Base-by-base conservation (phyloP, 1,140 invertebrate species). In the Caligus rogercresseyi region DNA sequence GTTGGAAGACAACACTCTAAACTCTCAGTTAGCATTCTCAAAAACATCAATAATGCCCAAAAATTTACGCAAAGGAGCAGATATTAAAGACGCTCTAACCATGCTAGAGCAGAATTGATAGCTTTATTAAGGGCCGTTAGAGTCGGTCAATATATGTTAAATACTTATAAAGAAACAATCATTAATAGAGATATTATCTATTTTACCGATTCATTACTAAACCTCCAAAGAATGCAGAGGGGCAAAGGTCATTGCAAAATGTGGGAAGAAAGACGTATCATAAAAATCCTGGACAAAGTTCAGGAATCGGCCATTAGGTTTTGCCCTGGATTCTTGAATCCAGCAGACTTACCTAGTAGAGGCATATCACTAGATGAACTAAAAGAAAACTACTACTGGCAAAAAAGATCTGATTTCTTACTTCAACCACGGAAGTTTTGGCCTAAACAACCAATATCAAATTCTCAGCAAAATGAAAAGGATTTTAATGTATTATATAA, bases 21-120 rank as follows among this genome's bases (percentile, higher is more conserved):
- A n/a, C 2, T 56, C 54, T 2, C 54, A 56, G 18, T 14, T 56
- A 56, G 54, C 3, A 13, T 56, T 56, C 24, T 20, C 54, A n/a
- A 56, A n/a, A 21, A 56, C 19, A 20, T 56, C 54, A 2, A 13
- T 56, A 25, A 56, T 56, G 54, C 54, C 54, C 54, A 56, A 56
- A 20, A 56, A 56, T 18, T 21, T 56, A 23, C 54, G 54, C 2
- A 56, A 56, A 56, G 15, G 54, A 16, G 20, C 54, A 20, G 14
- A 56, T 4, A 25, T 25, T 20, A 14, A 56, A 56, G 54, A 56
- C 14, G 54, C 54, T 1, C 54, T 56, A 15, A 56, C 54, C 2
- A 56, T 16, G 3, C n/a, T 23, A 56, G 54, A 21, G 20, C 15
- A n/a, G 54, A 56, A 18, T 3, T 56, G 3, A 56, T 56, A n/a